phyloP scores from a whole-genome alignment of 2,888 invertebrate species.

The Homarus gammarus region DNA sequence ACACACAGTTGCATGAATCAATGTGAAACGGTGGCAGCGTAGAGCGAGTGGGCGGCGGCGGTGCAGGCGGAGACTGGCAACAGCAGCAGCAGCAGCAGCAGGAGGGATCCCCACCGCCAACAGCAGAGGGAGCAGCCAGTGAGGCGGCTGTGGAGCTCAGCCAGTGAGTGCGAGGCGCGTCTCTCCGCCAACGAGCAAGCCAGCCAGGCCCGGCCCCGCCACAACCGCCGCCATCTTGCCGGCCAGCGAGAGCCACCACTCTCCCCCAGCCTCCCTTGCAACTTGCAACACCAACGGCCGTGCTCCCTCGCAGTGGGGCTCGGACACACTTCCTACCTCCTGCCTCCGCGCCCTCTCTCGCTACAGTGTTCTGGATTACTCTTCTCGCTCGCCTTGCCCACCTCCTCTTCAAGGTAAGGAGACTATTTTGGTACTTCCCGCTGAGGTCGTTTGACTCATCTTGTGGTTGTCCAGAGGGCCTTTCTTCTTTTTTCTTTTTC shows the following conservation, averaged over 20 bases:
- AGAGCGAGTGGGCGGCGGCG: constrained; percentile 19
- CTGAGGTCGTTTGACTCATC: constrained; percentile 39
- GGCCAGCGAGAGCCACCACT: constrained; percentile 45
- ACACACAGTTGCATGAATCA: constrained; percentile 26
- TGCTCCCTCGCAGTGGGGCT: constrained; percentile 35
- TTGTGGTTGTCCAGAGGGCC: constrained; percentile 26
- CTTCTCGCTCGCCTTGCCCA: constrained; percentile 12
- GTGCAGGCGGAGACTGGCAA: constrained; percentile 29
- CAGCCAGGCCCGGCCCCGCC: constrained; percentile 31
- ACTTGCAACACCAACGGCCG: constrained; percentile 59
- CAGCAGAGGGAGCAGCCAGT: constrained; percentile 59
- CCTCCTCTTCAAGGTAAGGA: constrained; percentile 55
- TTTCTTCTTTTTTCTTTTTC: constrained; percentile 20
- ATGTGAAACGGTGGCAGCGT: constrained; percentile 36
- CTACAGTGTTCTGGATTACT: constrained; percentile 42
- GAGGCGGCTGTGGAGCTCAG: constrained; percentile 61
- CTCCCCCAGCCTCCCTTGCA: constrained; percentile 69
- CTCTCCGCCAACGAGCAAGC: constrained; percentile 53
- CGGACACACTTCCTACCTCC: constrained; percentile 23
- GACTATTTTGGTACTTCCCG: neutral
- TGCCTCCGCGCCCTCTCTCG: neutral
- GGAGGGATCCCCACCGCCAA: constrained; percentile 52
- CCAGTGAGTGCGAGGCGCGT: constrained; percentile 57
- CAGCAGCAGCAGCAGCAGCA: constrained; percentile 41
- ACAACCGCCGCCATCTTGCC: constrained; percentile 54